These are phyloP conservation scores for Remorina albescens DNA, from an alignment of 2,797 vertebrate species.

Conservation along the genomic window DNA sequence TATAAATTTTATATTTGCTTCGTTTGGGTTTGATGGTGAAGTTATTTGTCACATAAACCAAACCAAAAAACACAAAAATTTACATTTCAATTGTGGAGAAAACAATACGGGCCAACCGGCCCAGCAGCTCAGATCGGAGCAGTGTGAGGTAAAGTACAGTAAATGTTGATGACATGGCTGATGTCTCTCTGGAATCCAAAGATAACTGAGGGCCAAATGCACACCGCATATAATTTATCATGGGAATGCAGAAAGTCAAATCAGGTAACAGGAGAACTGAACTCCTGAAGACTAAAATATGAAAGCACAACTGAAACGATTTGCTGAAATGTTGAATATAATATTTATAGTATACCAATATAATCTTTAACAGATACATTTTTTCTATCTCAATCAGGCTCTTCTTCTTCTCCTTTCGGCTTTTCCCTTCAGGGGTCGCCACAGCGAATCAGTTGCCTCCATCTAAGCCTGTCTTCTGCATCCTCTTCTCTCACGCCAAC, in stretches of 20 bases:
- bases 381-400: no score
- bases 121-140: conserved; percentile 6
- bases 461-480: no score
- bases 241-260: not conserved
- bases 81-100: not conserved
- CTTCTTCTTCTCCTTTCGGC: no score
- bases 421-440: no score
- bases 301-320: not conserved
- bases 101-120: conserved; percentile 13
- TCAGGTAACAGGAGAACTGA: not conserved
- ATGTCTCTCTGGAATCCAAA: conserved; percentile 12
- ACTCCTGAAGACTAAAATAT: not conserved
- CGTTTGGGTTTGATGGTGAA: not conserved
- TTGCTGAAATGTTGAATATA: not conserved
- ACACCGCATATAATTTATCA: not conserved
- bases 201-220: not conserved
- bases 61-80: not conserved
- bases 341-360: no score
- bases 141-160: conserved; percentile 1
- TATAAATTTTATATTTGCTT: not conserved
- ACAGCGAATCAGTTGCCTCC: no score
- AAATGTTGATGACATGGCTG: conserved; percentile 12
- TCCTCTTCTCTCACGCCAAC: no score
- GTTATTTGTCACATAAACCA: not conserved
- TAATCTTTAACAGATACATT: not conserved